Evolutionary conservation across 2,888 invertebrate species (phyloP).

Genomic region (Amphipyra tragopoginis): DNA sequence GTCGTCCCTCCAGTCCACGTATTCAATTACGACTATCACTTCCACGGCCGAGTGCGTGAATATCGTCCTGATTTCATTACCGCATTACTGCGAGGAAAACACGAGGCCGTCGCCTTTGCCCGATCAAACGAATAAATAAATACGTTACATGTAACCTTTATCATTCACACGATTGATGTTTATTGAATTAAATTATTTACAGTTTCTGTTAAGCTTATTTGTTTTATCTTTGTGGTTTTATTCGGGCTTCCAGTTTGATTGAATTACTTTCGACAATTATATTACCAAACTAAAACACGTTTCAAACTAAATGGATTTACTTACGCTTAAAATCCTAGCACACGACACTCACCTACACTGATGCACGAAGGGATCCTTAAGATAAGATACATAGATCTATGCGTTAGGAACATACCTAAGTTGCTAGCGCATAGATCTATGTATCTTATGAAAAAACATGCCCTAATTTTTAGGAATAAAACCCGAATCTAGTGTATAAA

Average conservation of each 20-base stretch:
- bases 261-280: background rate
- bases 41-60: conserved; percentile 30
- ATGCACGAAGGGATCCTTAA: too few relatives aligned
- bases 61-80: conserved; percentile 35
- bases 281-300: background rate
- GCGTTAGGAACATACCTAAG: too few relatives aligned
- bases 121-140: conserved; percentile 16
- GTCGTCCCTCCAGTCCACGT: conserved; percentile 19
- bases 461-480: too few relatives aligned
- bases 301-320: conserved; percentile 1
- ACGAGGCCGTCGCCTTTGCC: background rate
- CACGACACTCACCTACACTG: too few relatives aligned
- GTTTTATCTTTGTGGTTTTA: conserved; percentile 1
- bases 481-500: background rate
- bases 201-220: conserved; percentile 20
- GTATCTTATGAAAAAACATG: too few relatives aligned
- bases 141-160: conserved; percentile 23
- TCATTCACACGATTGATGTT: conserved; percentile 6
- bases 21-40: conserved; percentile 41
- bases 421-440: too few relatives aligned
- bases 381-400: too few relatives aligned
- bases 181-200: conserved; percentile 16
- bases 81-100: background rate
- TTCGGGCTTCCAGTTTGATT: background rate
- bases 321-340: background rate